Evolutionary conservation across 2,888 invertebrate species (phyloP).

Genomic region (Agriopis leucophaearia): DNA sequence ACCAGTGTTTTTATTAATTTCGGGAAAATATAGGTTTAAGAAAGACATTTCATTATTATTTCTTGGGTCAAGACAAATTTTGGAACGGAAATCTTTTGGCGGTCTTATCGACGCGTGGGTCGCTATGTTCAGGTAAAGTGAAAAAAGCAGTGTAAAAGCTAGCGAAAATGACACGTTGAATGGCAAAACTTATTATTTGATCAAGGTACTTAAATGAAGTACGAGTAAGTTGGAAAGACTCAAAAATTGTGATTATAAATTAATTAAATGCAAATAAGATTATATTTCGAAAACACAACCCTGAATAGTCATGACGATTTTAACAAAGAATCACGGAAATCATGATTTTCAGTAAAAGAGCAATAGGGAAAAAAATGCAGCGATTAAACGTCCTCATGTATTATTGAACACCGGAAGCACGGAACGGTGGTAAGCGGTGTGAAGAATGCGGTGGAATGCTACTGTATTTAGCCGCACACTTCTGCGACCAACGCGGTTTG

Average conservation of each 20-base stretch:
- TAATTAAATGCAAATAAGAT: too few relatives aligned
- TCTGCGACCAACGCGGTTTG: conserved; percentile 1
- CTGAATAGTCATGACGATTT: too few relatives aligned
- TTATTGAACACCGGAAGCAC: not conserved
- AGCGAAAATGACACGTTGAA: too few relatives aligned
- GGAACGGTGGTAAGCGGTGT: not conserved
- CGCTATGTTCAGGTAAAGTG: too few relatives aligned
- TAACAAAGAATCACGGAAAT: too few relatives aligned
- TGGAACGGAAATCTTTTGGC: not conserved
- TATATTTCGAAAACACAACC: too few relatives aligned
- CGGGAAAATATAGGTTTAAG: conserved; percentile 14
- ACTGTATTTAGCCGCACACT: not conserved
- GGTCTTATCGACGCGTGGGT: too few relatives aligned
- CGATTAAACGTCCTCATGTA: not conserved
- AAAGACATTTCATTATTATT: conserved; percentile 11
- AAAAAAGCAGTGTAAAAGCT: too few relatives aligned
- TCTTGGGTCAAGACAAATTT: conserved; percentile 5
- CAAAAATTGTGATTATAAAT: too few relatives aligned
- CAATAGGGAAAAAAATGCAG: not conserved
- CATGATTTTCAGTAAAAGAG: not conserved
- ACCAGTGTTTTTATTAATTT: conserved; percentile 36
- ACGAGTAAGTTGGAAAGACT: too few relatives aligned
- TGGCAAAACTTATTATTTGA: too few relatives aligned
- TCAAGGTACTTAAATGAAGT: too few relatives aligned
- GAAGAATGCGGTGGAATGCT: conserved; percentile 2